phyloP scores from a whole-genome alignment of 2,797 vertebrate species.

The Crypturellus tataupa region DNA sequence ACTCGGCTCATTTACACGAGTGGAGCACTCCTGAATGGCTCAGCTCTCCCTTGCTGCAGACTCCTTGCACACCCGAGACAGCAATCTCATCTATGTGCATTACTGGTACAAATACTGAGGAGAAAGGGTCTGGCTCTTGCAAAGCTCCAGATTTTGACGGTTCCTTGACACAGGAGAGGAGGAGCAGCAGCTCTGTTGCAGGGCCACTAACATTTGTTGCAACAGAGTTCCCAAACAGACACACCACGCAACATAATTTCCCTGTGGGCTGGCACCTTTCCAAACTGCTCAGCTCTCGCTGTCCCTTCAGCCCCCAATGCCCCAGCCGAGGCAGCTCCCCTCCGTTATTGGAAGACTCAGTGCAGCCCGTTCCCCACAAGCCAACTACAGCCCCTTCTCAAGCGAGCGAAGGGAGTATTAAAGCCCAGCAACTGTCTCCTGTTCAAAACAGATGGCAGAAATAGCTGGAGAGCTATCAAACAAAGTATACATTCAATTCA shows the following conservation, averaged over 20 bases:
- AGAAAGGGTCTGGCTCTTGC: neutral
- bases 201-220: constrained; percentile 11
- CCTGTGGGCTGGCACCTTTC: constrained; percentile 54
- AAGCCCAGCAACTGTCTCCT: constrained; percentile 60
- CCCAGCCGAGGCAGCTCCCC: neutral
- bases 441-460: constrained; percentile 60
- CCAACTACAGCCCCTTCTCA: neutral
- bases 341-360: constrained; percentile 42
- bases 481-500: constrained; percentile 33
- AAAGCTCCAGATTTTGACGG: neutral
- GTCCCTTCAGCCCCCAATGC: constrained; percentile 49
- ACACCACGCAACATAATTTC: neutral
- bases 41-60: neutral
- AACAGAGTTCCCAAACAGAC: constrained; percentile 43
- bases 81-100: neutral
- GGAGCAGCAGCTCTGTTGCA: neutral
- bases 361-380: constrained; percentile 35
- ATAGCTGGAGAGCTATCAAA: constrained; percentile 62
- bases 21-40: neutral
- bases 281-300: neutral
- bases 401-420: neutral
- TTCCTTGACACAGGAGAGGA: constrained; percentile 13
- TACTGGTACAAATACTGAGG: neutral
- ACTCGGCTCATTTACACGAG: neutral
- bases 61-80: neutral